Percentiles rank a stretch among this genome's conserved stretches.
Evolutionary conservation across 2,888 invertebrate genomes (phyloP).

Genomic region (Poecilus cupreus): DNA sequence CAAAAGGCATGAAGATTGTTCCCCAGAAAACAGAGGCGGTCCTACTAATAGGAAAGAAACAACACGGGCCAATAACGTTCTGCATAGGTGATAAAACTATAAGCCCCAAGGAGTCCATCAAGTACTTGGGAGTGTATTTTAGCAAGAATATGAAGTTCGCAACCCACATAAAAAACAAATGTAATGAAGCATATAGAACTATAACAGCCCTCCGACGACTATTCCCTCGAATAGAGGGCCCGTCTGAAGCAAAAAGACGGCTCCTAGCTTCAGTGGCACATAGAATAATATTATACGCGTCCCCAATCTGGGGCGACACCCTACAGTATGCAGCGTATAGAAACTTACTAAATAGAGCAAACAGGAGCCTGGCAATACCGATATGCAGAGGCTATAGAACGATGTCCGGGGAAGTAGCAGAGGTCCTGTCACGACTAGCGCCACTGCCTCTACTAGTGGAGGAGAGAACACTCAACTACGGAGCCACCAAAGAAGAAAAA

Average conservation of each 20-base stretch:
- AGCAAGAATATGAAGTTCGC: neutral
- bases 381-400: neutral
- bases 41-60: neutral
- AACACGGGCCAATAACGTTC: neutral
- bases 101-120: neutral
- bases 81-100: neutral
- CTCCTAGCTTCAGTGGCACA: neutral
- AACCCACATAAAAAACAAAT: neutral
- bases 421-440: neutral
- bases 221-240: neutral
- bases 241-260: neutral
- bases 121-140: neutral
- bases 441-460: neutral
- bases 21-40: neutral
- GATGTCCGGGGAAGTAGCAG: neutral
- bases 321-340: neutral
- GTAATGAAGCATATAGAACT: neutral
- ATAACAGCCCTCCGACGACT: neutral
- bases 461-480: neutral
- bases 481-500: neutral
- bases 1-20: neutral
- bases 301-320: neutral
- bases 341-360: neutral
- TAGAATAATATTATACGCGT: neutral
- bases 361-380: neutral